Base-by-base conservation (phyloP, 2,113 vertebrate species). In the Leptodactylus fuscus region DNA sequence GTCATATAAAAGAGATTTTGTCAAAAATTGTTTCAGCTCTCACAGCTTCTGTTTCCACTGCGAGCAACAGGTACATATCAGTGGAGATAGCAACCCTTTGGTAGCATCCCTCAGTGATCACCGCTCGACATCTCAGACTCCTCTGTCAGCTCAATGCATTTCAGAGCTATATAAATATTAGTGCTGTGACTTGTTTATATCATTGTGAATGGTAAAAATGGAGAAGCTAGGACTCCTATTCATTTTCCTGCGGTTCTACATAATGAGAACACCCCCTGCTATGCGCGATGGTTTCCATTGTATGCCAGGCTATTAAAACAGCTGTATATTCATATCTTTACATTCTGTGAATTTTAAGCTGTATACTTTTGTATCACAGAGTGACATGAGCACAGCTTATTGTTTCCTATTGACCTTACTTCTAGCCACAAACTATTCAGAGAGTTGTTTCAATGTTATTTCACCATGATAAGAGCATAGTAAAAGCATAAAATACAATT, bases 171-270 rank as follows among this genome's bases (percentile, higher is more conserved):
- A 65, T 32, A 65, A 65, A 65, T 65, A 65, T 32, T 32, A 27
- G 60, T 15, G 60, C 29, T 67, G 29, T 18, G 27, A 67, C 4
- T 67, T 34, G 62, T 74, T 46, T 74, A 46, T 74, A 13, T 74
- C 67, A 24, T 44, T 36, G 34, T 16, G 27, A 70, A 20, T 82
- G 69, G 49, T 29, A 36, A 32, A 76, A 77, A 32, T 49, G 44
- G 74, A 79, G 32, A 81, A 46, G 46, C 48, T 27, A 12, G 60
- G 67, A 81, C 36, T 81, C 48, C 27, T 70, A 22, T 67, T 81
- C 62, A 69, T 46, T 69, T 70, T 36, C 24, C 80, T 69, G 80
- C 80, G 18, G 27, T 49, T 38, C 44, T 81, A 69, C 46, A 81
- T 48, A 51, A 46, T 81, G 67, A 69, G 80, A 29, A 70, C 46